Base-by-base conservation (phyloP, 2,113 vertebrate species). In the Haplotaxodon microlepis region DNA sequence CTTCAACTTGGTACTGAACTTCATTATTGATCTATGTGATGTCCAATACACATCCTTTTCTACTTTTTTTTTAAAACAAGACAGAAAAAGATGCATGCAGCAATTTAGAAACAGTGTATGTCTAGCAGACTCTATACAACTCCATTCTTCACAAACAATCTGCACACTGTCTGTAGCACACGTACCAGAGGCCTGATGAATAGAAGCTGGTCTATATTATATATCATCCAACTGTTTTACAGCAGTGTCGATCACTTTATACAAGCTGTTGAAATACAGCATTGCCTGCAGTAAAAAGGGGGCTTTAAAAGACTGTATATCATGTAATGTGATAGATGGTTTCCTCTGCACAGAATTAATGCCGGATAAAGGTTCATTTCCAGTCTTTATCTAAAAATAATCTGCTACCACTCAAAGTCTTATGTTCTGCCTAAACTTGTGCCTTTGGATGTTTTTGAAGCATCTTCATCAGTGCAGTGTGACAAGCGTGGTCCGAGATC, bases 361-460 rank as follows among this genome's bases (percentile, higher is more conserved):
- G 19, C 19, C n/a, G 4, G 17, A n/a, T 19, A 42, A 71, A 24
- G 69, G 38, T 40, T 45, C 13, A 7, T 45, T 45, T 73, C n/a
- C 69, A 73, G 69, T 16, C 5, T 73, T 45, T 4, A 71, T 71
- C n/a, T 42, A 40, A 38, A 45, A 73, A 40, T 45, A 73, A 73
- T 73, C 45, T 78, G 73, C 45, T 78, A 51, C 16, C 16, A 51
- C 16, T 78, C 16, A 34, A 73, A 29, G 45, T 78, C 27, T 51
- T n/a, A 5, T n/a, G 3, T 31, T 9, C 7, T 51, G 10, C 2
- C 27, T 78, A 13, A 78, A 78, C 16, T 8, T 2, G 27, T 50
- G 45, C 24, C 42, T 29, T 76, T 76, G 71, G 42, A 76, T 76
- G 42, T 31, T 19, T 76, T 31, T 50, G 71, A 29, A 50, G 42